Conservation (phyloP, 1,140 invertebrate species). For the Drosophila auraria region DNA sequence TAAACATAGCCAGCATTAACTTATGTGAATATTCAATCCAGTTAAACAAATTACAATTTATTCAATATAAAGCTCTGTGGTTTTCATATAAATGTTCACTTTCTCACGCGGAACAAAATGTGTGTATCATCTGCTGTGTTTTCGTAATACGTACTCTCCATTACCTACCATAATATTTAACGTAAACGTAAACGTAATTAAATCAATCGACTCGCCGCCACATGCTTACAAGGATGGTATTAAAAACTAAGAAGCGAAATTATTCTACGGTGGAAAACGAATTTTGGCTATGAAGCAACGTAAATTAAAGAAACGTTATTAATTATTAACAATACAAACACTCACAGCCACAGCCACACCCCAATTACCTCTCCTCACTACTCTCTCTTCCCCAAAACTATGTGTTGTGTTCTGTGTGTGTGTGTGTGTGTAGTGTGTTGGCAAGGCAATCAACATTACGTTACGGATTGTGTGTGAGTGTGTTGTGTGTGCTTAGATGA, state of each 20-base stretch:
- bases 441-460: slow-evolving; percentile 77
- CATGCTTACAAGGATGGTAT: slow-evolving; percentile 36
- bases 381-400: not conserved
- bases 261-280: slow-evolving; percentile 78
- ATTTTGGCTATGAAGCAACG: slow-evolving; percentile 80
- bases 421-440: slow-evolving; percentile 60
- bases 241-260: slow-evolving; percentile 76
- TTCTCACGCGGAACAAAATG: slow-evolving; percentile 31
- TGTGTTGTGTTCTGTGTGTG: slow-evolving; percentile 30
- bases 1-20: slow-evolving; percentile 52
- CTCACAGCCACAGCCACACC: slow-evolving; percentile 62
- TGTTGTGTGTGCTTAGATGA: slow-evolving; percentile 36
- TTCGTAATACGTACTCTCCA: slow-evolving; percentile 15
- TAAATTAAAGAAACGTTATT: slow-evolving; percentile 52
- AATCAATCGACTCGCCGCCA: slow-evolving; percentile 45
- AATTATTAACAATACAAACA: slow-evolving; percentile 57
- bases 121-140: slow-evolving; percentile 18
- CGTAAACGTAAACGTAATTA: slow-evolving; percentile 22
- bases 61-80: slow-evolving; percentile 78
- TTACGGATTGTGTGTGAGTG: slow-evolving; percentile 43
- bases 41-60: slow-evolving; percentile 76
- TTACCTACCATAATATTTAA: slow-evolving; percentile 22
- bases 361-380: slow-evolving; percentile 24
- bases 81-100: slow-evolving; percentile 56
- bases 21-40: slow-evolving; percentile 49